A percentile compares a stretch with the other conserved stretches of the same genome.
Conservation (phyloP, 2,113 vertebrate genomes). For the Sprattus sprattus region DNA sequence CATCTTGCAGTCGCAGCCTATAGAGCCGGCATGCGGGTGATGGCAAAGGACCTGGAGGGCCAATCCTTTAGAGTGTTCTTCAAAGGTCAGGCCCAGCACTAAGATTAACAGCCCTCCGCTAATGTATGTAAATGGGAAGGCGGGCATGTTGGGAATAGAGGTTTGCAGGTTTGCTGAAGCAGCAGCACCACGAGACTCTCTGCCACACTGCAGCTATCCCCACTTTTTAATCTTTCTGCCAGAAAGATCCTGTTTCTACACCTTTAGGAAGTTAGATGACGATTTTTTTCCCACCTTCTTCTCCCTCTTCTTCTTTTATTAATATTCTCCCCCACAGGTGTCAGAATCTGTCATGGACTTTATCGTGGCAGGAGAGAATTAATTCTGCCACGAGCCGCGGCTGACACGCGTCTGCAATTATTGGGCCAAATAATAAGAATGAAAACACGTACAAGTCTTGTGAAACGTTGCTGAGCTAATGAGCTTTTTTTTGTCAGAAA, state of each 20-base stretch:
- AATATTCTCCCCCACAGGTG: neutral
- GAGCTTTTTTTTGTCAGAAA: neutral
- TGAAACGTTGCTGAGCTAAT: neutral
- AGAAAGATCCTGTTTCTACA: neutral
- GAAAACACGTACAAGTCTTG: neutral
- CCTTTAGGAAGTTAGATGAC: neutral
- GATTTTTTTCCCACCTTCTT: neutral
- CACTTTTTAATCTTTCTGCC: neutral
- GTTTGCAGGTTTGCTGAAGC: conserved; percentile 15
- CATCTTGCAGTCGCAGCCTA: neutral
- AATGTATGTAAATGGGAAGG: conserved; percentile 36
- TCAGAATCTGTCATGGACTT: neutral
- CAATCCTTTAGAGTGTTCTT: conserved; percentile 28
- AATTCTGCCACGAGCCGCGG: neutral
- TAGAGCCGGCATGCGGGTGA: neutral
- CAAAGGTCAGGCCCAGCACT: conserved; percentile 38
- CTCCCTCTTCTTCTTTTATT: neutral
- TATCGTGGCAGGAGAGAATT: neutral
- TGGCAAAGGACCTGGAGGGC: conserved; percentile 7
- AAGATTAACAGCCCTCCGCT: conserved; percentile 29
- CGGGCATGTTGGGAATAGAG: neutral
- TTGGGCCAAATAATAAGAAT: neutral
- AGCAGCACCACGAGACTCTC: neutral
- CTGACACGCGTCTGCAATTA: neutral
- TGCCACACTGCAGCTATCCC: neutral